phyloP scores from a whole-genome alignment of 2,113 vertebrate species.

The Fregetta grallaria region DNA sequence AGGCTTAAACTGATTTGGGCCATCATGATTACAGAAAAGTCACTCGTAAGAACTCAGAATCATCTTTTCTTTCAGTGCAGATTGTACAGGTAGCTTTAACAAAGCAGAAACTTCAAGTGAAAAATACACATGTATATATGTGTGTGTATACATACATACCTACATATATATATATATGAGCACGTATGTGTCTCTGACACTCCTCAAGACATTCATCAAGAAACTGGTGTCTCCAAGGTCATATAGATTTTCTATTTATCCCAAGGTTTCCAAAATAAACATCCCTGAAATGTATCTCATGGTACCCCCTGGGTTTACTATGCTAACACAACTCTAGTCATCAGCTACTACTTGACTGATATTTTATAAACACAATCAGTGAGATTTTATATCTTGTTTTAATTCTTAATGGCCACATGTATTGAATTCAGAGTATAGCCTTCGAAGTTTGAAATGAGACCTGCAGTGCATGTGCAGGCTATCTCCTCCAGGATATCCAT shows the following conservation, averaged over 20 bases:
- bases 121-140: fast-evolving
- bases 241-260: background rate
- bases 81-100: background rate
- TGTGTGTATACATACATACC: fast-evolving
- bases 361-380: background rate
- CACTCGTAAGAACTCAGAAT: background rate
- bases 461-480: background rate
- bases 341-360: background rate
- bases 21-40: background rate
- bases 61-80: background rate
- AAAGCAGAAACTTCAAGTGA: background rate
- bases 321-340: background rate
- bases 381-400: background rate
- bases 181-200: background rate
- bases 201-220: background rate
- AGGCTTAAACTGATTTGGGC: background rate
- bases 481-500: background rate
- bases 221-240: background rate
- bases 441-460: background rate
- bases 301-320: background rate
- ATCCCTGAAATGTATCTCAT: background rate
- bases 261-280: background rate
- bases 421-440: background rate
- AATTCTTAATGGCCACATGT: conserved; percentile 26
- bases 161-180: background rate